A percentile compares a stretch with the other conserved stretches of the same genome.
Evolutionary conservation across 1,140 invertebrate genomes (phyloP).

Genomic region (Pomacea maculata): DNA sequence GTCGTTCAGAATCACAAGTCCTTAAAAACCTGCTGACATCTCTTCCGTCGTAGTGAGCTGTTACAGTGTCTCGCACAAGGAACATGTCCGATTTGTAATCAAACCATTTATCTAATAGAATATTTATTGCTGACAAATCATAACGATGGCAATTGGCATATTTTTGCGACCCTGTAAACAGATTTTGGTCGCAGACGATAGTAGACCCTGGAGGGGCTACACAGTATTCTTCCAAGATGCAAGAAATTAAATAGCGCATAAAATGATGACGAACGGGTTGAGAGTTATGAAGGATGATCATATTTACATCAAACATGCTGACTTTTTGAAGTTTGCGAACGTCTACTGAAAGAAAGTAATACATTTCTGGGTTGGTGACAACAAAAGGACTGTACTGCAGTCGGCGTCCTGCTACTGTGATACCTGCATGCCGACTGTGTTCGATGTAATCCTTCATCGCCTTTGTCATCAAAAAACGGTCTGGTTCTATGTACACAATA

Average conservation of each 20-base stretch:
- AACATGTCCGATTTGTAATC: constrained; percentile 31
- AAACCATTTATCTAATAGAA: constrained; percentile 40
- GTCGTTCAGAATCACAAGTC: constrained; percentile 12
- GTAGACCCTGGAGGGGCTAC: constrained; percentile 35
- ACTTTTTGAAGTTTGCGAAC: constrained; percentile 27
- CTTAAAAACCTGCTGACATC: constrained; percentile 25
- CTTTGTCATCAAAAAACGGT: constrained; percentile 28
- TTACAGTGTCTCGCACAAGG: constrained; percentile 28
- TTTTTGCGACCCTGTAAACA: constrained; percentile 7
- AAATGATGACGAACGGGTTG: constrained; percentile 27
- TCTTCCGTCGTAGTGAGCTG: constrained; percentile 29
- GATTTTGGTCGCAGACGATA: constrained; percentile 22
- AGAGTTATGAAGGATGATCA: constrained; percentile 46
- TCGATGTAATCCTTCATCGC: constrained; percentile 31
- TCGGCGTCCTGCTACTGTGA: constrained; percentile 23
- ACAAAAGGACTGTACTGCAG: constrained; percentile 40
- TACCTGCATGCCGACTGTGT: constrained; percentile 28
- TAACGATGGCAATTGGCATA: constrained; percentile 47
- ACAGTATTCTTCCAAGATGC: constrained; percentile 43
- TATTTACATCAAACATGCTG: constrained; percentile 35
- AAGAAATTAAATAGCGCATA: constrained; percentile 37
- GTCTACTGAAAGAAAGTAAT: constrained; percentile 37
- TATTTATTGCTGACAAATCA: constrained; percentile 49
- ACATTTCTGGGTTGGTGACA: constrained; percentile 48
- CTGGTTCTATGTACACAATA: constrained; percentile 45